Conservation (phyloP, 1,140 invertebrate species). For the Adoxophyes honmai region DNA sequence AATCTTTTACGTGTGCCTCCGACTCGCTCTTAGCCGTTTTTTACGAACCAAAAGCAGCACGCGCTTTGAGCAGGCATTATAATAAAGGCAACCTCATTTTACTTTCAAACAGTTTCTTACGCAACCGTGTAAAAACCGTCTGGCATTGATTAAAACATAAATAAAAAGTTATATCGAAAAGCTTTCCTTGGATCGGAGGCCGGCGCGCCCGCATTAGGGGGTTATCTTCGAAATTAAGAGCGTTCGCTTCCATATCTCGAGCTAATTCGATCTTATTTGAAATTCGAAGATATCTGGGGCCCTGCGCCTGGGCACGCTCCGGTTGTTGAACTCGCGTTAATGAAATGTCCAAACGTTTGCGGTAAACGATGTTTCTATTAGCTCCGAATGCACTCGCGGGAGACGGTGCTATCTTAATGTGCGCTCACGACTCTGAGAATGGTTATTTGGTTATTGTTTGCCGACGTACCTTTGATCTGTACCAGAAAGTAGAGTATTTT, state of each 20-base stretch:
- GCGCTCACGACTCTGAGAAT: conserved; percentile 13
- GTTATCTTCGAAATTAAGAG: conserved; percentile 71
- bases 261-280: conserved; percentile 65
- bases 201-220: conserved; percentile 47
- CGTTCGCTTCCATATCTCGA: conserved; percentile 49
- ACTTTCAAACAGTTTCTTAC: conserved; percentile 1
- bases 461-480: conserved; percentile 1
- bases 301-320: conserved; percentile 27
- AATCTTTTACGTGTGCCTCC: too few relatives aligned
- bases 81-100: too few relatives aligned
- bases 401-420: conserved; percentile 2
- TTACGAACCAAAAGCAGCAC: too few relatives aligned
- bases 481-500: not conserved
- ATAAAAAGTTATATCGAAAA: conserved; percentile 34
- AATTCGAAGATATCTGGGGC: conserved; percentile 43
- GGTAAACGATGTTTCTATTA: conserved; percentile 60
- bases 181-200: conserved; percentile 43
- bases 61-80: too few relatives aligned
- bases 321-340: conserved; percentile 67
- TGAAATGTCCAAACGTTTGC: conserved; percentile 61
- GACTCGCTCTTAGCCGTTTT: too few relatives aligned
- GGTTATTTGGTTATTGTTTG: conserved; percentile 5
- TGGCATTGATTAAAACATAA: conserved; percentile 16
- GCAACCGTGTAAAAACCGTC: conserved; percentile 9
- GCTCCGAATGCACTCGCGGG: conserved; percentile 15